Base-by-base conservation (phyloP, 2,797 vertebrate species). In the Chiroxiphia lanceolata region DNA sequence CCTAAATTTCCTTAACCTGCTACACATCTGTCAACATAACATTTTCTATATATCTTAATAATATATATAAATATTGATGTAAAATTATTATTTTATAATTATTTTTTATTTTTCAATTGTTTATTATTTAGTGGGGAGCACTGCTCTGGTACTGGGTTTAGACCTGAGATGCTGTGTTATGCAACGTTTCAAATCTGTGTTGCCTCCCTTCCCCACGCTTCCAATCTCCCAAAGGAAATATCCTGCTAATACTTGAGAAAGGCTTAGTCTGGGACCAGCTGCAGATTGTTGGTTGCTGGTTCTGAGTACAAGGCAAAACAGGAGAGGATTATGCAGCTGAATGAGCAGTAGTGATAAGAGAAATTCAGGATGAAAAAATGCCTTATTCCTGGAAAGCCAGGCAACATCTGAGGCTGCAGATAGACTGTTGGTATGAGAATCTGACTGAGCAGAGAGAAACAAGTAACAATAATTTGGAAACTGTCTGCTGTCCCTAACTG, bases 291-390 rank as follows among this genome's bases (percentile, higher is more conserved):
- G 0, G 38, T 90, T 79, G 27, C n/a, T 84, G 47, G 42, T 89
- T 94, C 65, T 29, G 34, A 83, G 70, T 54, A 88, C 27, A 72
- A 96, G 76, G 44, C 77, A 93, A 92, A 95, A 76, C 44, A 95
- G 67, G 54, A 93, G 59, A 74, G 70, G 85, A 95, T 93, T 94
- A 94, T 54, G 70, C 40, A 76, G 88, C 57, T 88, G 77, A 95
- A 94, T 79, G 67, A 95, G 61, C 65, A 76, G 22, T 22, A 78
- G 47, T 13, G 80, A 90, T 93, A 93, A 94, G 45, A 44, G 54
- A 79, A 93, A 87, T 59, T 78, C 61, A 40, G 74, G 85, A 34
- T 85, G 75, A 78, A 82, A 82, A 68, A 81, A 64, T 27, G 11
- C 57, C 44, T 59, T 71, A 18, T 94, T 94, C 74, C 51, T 90